Evolutionary conservation across 2,113 vertebrate genomes (phyloP).

Genomic region (Cepphus grylle): DNA sequence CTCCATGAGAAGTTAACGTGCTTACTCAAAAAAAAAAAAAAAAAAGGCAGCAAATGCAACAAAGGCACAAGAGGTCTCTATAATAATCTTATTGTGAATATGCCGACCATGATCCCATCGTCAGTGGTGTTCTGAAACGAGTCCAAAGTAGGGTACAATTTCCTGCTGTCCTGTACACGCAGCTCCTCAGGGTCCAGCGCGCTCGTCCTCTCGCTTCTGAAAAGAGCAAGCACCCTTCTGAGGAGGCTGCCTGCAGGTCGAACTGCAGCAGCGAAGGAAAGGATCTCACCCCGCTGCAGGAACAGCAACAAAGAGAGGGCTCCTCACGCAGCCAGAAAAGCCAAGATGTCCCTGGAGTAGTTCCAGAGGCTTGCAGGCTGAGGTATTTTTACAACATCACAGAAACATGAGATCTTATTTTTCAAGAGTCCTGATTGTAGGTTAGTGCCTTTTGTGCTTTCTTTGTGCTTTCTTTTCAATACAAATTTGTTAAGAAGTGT

Average conservation of each 20-base stretch:
- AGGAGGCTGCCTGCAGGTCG: neutral
- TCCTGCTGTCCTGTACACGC: neutral
- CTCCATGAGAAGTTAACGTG: neutral
- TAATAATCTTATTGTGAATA: neutral
- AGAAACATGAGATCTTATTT: neutral
- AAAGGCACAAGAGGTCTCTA: neutral
- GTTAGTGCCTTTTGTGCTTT: neutral
- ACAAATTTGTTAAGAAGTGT: neutral
- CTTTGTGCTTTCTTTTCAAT: neutral
- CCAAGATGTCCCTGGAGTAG: neutral
- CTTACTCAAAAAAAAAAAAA: neutral
- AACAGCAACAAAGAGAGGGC: neutral
- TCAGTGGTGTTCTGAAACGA: neutral
- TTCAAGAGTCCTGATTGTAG: neutral
- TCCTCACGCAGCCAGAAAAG: neutral
- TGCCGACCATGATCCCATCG: neutral
- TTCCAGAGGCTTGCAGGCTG: neutral
- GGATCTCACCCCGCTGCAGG: neutral
- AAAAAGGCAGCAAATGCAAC: neutral
- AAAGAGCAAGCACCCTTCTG: neutral
- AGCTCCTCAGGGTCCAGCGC: neutral
- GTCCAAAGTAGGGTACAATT: neutral
- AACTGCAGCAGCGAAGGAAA: neutral
- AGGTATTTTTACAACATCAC: neutral
- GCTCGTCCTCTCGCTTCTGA: fast-evolving